A percentile compares a stretch with the other conserved stretches of the same genome.
Evolutionary conservation across 2,797 vertebrate species (phyloP).

Genomic region (Rhabdophis nuchalis): DNA sequence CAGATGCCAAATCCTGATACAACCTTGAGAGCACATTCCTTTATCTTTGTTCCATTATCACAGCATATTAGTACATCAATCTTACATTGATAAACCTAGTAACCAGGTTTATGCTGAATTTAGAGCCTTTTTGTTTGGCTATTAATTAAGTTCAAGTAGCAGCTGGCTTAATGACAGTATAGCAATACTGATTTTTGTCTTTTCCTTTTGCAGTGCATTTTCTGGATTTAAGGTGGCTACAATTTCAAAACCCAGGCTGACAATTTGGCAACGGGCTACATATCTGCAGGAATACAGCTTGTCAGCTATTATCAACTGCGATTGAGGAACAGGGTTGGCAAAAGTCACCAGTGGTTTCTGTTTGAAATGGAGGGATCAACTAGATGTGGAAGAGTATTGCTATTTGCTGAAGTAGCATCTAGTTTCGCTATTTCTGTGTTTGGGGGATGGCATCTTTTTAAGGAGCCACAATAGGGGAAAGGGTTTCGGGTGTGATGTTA

Average conservation of each 20-base stretch:
- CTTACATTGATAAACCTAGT: neutral
- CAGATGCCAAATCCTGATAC: neutral
- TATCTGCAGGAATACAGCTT: constrained; percentile 35
- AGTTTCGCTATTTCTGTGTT: constrained; percentile 32
- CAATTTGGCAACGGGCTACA: constrained; percentile 50
- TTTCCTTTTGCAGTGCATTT: constrained; percentile 52
- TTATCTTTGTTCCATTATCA: neutral
- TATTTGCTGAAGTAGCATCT: constrained; percentile 25
- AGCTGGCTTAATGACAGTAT: neutral
- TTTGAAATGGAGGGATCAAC: neutral
- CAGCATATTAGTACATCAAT: neutral
- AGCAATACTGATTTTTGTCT: neutral
- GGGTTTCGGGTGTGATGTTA: constrained; percentile 1
- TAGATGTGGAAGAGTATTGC: constrained; percentile 30
- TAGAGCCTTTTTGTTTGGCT: neutral
- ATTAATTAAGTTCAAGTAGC: neutral
- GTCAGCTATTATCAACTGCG: constrained; percentile 48
- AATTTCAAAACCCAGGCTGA: constrained; percentile 29
- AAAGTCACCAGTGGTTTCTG: constrained; percentile 25
- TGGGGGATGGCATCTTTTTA: constrained; percentile 11
- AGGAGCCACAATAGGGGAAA: constrained; percentile 1
- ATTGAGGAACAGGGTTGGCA: constrained; percentile 26
- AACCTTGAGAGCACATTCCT: neutral
- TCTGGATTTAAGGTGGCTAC: constrained; percentile 45
- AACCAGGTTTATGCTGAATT: neutral